A percentile compares a stretch with the other conserved stretches of the same genome.
These are phyloP conservation scores for Synaphobranchus kaupii DNA, from an alignment of 2,797 vertebrate genomes.

Conservation along the genomic window DNA sequence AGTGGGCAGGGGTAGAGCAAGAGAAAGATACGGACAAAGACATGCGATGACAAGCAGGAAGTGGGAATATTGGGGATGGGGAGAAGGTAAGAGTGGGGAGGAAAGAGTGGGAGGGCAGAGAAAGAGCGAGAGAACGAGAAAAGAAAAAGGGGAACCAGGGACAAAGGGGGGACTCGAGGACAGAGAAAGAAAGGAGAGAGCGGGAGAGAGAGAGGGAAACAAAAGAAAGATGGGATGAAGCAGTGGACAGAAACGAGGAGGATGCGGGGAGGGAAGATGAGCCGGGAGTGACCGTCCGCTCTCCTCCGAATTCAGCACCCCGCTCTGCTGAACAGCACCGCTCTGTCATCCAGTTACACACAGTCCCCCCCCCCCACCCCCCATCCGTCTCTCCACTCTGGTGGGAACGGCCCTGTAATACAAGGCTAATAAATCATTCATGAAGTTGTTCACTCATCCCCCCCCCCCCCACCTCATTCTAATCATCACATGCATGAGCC, in stretches of 20 bases:
- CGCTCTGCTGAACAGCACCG: constrained; percentile 25
- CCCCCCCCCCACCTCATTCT: constrained; percentile 25
- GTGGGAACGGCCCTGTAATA: constrained; percentile 71
- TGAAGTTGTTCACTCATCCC: constrained; percentile 51
- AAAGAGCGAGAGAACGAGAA: not conserved
- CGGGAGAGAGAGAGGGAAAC: not conserved
- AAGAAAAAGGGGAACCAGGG: not conserved
- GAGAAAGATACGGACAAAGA: constrained; percentile 8
- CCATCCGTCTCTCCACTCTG: constrained; percentile 55
- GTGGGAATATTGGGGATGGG: not conserved
- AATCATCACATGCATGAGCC: constrained; percentile 11
- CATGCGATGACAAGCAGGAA: not conserved
- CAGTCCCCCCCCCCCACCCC: constrained; percentile 32
- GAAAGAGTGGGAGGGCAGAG: no score
- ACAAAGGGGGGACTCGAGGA: not conserved
- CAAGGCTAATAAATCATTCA: constrained; percentile 79
- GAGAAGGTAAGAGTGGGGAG: not conserved
- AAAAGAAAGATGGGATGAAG: constrained; percentile 25
- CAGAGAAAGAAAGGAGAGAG: not conserved
- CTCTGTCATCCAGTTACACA: constrained; percentile 34
- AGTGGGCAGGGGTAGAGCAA: constrained; percentile 23
- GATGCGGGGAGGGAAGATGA: not conserved
- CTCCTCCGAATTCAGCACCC: constrained; percentile 36
- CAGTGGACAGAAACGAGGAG: not conserved
- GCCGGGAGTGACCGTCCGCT: constrained; percentile 49